These are phyloP conservation scores for Chionis minor DNA, from an alignment of 2,113 vertebrate genomes.

Conservation along the genomic window DNA sequence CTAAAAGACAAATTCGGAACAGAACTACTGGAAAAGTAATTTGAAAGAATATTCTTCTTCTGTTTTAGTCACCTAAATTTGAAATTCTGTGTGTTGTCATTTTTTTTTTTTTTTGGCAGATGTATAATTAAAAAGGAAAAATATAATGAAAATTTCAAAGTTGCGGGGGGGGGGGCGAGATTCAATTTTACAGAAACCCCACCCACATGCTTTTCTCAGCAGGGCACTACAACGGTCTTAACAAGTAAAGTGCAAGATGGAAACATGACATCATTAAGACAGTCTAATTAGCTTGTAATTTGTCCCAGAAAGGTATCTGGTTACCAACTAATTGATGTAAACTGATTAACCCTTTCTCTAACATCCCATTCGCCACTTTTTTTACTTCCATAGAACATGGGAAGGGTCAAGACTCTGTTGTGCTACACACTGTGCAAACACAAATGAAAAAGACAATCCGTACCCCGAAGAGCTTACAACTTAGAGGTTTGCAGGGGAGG, in stretches of 20 bases:
- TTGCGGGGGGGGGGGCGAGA: background rate
- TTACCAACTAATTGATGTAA: constrained; percentile 64
- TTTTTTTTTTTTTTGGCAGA: background rate
- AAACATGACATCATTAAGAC: constrained; percentile 60
- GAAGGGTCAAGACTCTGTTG: constrained; percentile 55
- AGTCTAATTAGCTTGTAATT: constrained; percentile 59
- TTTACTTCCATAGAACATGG: constrained; percentile 14
- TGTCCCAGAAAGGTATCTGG: constrained; percentile 48
- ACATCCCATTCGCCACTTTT: constrained; percentile 13
- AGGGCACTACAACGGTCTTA: background rate
- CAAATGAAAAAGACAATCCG: constrained; percentile 40
- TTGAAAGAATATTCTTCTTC: background rate
- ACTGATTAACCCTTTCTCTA: constrained; percentile 61
- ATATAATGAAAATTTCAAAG: background rate
- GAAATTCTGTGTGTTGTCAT: background rate
- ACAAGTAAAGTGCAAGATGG: constrained; percentile 54
- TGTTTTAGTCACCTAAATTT: background rate
- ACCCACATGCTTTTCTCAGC: constrained; percentile 24
- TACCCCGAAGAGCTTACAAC: background rate
- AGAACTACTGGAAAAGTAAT: background rate
- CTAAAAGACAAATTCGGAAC: background rate
- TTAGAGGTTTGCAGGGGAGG: background rate
- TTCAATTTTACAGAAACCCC: background rate
- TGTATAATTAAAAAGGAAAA: background rate
- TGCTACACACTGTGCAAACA: constrained; percentile 39